These are phyloP conservation scores for Mormyrus iriodes DNA, from an alignment of 2,113 vertebrate species.

Conservation along the genomic window DNA sequence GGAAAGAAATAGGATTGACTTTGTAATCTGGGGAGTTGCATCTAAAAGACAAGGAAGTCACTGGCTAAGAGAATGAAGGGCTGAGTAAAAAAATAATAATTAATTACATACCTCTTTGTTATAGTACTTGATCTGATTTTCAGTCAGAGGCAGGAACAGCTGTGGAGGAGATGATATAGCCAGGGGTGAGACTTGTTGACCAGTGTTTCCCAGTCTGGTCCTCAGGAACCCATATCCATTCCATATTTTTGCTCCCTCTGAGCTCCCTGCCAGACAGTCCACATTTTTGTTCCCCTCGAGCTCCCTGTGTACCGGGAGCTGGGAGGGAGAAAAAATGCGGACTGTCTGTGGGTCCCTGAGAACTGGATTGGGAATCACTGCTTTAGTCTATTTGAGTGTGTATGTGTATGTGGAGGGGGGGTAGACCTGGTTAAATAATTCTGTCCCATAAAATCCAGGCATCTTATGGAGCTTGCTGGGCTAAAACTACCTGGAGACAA, in stretches of 20 bases:
- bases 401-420: neutral
- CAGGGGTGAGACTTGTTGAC: neutral
- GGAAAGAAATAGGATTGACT: neutral
- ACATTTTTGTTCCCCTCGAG: neutral
- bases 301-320: too few species aligned
- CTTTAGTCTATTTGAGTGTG: neutral
- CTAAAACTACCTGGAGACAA: neutral
- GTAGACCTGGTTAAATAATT: neutral
- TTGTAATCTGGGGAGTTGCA: neutral
- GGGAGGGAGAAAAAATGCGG: neutral
- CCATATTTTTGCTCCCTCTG: neutral
- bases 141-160: neutral
- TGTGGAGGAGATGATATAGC: neutral
- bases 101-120: neutral
- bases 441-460: neutral
- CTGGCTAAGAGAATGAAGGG: neutral
- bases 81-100: neutral
- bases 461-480: neutral
- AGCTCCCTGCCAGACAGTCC: neutral
- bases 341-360: neutral
- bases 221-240: neutral
- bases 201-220: neutral
- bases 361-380: neutral
- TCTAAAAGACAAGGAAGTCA: neutral
- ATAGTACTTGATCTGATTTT: neutral